These are phyloP conservation scores for Bombus waltoni DNA, from an alignment of 1,140 invertebrate genomes.

Conservation along the genomic window DNA sequence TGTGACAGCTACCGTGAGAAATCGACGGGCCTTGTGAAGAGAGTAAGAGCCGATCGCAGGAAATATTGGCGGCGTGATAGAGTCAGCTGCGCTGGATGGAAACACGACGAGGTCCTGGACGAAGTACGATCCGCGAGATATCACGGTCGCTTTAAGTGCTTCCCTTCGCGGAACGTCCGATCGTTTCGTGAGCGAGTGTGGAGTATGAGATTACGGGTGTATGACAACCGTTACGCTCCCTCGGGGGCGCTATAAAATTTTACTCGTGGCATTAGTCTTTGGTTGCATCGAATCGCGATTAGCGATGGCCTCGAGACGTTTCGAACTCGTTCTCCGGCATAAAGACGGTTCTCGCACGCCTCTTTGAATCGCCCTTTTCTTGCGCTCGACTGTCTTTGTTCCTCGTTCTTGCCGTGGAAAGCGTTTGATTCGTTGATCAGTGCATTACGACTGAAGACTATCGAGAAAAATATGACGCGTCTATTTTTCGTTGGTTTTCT, in stretches of 20 bases:
- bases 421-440: neutral
- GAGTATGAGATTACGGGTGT: constrained; percentile 17
- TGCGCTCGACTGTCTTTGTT: too few species aligned
- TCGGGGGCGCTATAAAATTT: constrained; percentile 19
- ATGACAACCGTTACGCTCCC: constrained; percentile 17
- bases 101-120: neutral
- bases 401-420: neutral
- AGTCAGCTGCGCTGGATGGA: neutral
- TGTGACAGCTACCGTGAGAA: constrained; percentile 37
- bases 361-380: neutral
- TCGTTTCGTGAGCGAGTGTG: constrained; percentile 15
- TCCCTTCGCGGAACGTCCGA: constrained; percentile 14
- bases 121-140: constrained; percentile 20
- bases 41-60: constrained; percentile 13
- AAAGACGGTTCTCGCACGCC: neutral
- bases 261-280: constrained; percentile 1
- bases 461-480: neutral
- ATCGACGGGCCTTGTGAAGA: constrained; percentile 7
- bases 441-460: neutral
- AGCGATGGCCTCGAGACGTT: constrained; percentile 6
- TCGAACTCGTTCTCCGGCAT: neutral
- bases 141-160: constrained; percentile 24
- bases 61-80: constrained; percentile 7
- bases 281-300: constrained; percentile 6
- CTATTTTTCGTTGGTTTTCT: neutral